These are phyloP conservation scores for Littorina saxatilis DNA, from an alignment of 1,140 invertebrate species.

Conservation along the genomic window DNA sequence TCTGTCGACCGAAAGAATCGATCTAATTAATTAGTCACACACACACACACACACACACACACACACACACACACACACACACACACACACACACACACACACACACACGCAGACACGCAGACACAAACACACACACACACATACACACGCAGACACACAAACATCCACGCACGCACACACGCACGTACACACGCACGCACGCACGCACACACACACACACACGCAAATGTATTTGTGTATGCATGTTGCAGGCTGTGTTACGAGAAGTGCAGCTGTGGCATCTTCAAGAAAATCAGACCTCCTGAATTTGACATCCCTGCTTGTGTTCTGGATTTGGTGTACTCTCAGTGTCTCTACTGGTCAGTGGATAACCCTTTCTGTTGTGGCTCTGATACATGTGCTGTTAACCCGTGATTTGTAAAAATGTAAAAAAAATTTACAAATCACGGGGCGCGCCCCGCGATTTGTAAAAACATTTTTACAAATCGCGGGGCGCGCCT, in stretches of 20 bases:
- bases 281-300: conserved; percentile 9
- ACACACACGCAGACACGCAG: neutral
- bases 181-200: no score
- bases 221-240: neutral
- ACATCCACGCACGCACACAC: no score
- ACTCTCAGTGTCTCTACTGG: conserved; percentile 25
- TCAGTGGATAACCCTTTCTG: neutral
- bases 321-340: conserved; percentile 20
- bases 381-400: no score
- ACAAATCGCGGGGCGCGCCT: no score
- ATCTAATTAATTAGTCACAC: no score
- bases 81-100: neutral
- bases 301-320: conserved; percentile 29
- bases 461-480: no score
- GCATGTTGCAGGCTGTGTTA: conserved; percentile 1
- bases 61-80: neutral
- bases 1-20: no score
- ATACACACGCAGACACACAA: no score
- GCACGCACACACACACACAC: neutral
- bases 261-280: conserved; percentile 16
- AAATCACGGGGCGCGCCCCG: no score
- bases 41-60: neutral
- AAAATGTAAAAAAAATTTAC: no score
- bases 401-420: no score
- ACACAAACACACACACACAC: no score